Conservation (phyloP, 2,888 invertebrate species). For the Cryptus armator region DNA sequence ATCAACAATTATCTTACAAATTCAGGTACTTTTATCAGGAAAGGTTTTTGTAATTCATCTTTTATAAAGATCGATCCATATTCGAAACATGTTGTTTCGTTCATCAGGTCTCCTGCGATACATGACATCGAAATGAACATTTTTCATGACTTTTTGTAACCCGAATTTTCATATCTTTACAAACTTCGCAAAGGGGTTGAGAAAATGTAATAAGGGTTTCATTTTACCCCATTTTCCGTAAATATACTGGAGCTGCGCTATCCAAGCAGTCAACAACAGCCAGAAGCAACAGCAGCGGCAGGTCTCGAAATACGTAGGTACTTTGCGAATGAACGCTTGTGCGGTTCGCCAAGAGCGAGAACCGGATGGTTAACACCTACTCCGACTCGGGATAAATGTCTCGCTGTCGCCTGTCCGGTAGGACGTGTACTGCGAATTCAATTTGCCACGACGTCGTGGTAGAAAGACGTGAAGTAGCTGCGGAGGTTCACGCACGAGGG, state of each 20-base stretch:
- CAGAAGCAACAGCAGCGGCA: conserved; percentile 35
- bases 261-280: conserved; percentile 23
- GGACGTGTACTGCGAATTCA: conserved; percentile 61
- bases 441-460: conserved; percentile 60
- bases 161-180: not conserved
- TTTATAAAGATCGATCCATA: no score
- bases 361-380: conserved; percentile 69
- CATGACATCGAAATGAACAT: not conserved
- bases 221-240: conserved; percentile 22
- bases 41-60: no score
- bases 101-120: no score
- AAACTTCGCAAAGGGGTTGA: not conserved
- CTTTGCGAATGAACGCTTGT: conserved; percentile 25
- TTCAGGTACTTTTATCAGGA: no score
- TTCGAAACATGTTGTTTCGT: no score
- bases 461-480: conserved; percentile 36
- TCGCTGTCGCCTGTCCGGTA: conserved; percentile 63
- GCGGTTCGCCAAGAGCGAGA: conserved; percentile 45
- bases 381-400: conserved; percentile 64
- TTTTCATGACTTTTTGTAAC: not conserved
- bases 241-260: conserved; percentile 17
- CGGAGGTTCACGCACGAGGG: conserved; percentile 33
- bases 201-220: not conserved
- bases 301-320: conserved; percentile 48
- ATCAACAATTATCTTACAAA: not conserved